These are phyloP conservation scores for Sminthurinus aureus DNA, from an alignment of 2,888 invertebrate genomes.

Conservation along the genomic window DNA sequence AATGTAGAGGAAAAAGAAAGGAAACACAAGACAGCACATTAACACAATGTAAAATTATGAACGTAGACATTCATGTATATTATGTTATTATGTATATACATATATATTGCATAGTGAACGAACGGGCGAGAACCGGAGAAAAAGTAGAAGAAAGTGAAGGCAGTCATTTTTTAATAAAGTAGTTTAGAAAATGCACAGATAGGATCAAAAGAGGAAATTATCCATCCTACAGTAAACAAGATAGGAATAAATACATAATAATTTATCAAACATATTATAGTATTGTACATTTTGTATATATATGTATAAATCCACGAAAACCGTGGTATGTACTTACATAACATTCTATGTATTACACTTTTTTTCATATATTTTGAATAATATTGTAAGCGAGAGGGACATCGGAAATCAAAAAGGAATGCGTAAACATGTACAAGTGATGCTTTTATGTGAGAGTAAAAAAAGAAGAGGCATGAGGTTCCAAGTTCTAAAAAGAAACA, in stretches of 20 bases:
- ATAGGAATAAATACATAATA: background rate
- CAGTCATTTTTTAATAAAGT: background rate
- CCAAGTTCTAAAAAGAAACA: background rate
- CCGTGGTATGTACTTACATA: background rate
- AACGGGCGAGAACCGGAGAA: background rate
- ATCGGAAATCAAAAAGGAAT: constrained; percentile 12
- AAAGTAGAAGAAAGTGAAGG: background rate
- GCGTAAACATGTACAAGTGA: background rate
- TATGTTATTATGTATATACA: no score
- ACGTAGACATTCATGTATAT: background rate
- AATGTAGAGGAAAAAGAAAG: no score
- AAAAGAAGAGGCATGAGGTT: background rate
- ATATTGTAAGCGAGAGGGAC: background rate
- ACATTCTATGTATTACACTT: no score
- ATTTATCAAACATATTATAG: no score
- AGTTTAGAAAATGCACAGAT: constrained; percentile 5
- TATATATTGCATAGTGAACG: background rate
- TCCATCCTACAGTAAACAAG: background rate
- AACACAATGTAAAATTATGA: background rate
- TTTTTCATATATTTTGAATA: no score
- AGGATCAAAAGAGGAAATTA: constrained; percentile 2
- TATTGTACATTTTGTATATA: background rate
- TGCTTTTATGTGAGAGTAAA: no score
- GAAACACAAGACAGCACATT: background rate
- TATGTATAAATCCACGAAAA: background rate